Base-by-base conservation (phyloP, 2,888 invertebrate species). In the Cosmorhoe ocellata region DNA sequence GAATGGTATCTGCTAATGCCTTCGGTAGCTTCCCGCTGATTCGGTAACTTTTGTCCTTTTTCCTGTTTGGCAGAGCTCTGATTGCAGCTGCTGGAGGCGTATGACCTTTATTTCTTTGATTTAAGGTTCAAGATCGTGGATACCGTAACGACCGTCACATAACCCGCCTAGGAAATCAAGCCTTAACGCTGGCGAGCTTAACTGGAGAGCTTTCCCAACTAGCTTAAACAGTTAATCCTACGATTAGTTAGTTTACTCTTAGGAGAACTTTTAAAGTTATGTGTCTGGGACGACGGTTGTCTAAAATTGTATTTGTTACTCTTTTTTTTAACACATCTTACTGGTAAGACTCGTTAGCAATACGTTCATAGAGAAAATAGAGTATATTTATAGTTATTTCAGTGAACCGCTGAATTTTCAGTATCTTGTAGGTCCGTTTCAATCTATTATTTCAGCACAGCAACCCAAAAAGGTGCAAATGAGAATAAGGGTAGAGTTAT, bases 1-100 rank as follows among this genome's bases (percentile, higher is more conserved):
- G 40, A 56, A 49, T 61, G 56, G 24, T 24, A 50, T 51, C 51
- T 42, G 36, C 49, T 55, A 56, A 59, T 57, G 57, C 57, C 41
- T 51, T 51, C 46, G 36, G 36, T 42, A 32, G 40, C 33, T 33
- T 41, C 18, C 51, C 48, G 45, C 50, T 42, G 56, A 54, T 44
- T 51, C 58, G 13, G 39, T 32, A 43, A 56, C 48, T 51, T 56
- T 51, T 55, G 50, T 58, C 37, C 39, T 33, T 47, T 50, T 49
- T 40, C 12, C 41, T 26, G 30, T 31, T 26, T 31, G 33, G 43
- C 40, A 14, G 14, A 41, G 18, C 33, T 28, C 18, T 18, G 18
- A 18, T 18, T 11, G 22, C 8, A 30, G 24, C 7, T 24, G 3
- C 24, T 6, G 24, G 24, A 24, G 24, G 6, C 6, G 24, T 3